phyloP scores from a whole-genome alignment of 1,140 invertebrate genomes.

The Cydia strobilella region DNA sequence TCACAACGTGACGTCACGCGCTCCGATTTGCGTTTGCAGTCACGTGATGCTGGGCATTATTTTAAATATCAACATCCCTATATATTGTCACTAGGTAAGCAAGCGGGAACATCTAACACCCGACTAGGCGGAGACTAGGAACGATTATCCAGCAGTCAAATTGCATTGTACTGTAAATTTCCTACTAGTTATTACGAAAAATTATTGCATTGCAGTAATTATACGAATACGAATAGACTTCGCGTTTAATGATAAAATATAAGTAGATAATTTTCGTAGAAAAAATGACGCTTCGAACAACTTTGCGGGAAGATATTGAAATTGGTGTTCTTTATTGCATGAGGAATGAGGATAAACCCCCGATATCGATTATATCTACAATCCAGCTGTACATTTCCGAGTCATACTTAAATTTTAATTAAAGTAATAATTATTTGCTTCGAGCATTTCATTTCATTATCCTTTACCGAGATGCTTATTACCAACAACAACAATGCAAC shows the following conservation, averaged over 20 bases:
- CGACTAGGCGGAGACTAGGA: constrained; percentile 11
- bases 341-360: background rate
- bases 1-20: too few species aligned
- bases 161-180: constrained; percentile 9
- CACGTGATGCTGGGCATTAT: too few species aligned
- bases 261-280: constrained; percentile 10
- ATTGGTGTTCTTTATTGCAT: constrained; percentile 18
- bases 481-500: background rate
- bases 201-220: constrained; percentile 32
- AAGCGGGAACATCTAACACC: background rate
- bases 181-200: constrained; percentile 27
- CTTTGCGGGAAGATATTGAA: background rate
- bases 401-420: background rate
- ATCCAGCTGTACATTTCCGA: background rate
- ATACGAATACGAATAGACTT: constrained; percentile 9
- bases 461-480: background rate
- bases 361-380: background rate
- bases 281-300: constrained; percentile 24
- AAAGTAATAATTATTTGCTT: background rate
- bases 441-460: background rate
- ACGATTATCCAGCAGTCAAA: constrained; percentile 28
- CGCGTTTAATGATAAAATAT: constrained; percentile 19
- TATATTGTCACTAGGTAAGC: background rate
- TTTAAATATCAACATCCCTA: too few species aligned
- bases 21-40: too few species aligned